phyloP scores from a whole-genome alignment of 2,888 invertebrate species.

The Agrenia bidenticulata region DNA sequence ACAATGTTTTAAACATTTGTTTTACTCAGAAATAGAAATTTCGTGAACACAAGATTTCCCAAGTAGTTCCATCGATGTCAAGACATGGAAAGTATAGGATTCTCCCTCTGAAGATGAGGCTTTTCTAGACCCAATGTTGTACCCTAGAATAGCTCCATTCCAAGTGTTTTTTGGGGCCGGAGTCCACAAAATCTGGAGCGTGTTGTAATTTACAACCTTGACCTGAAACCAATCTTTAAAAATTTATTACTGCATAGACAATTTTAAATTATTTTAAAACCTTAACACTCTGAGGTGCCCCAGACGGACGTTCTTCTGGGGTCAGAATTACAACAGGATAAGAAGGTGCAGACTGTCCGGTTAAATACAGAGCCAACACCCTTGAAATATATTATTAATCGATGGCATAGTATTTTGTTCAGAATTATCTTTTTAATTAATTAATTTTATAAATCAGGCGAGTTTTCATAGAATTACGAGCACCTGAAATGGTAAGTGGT shows the following conservation, averaged over 20 bases:
- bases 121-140: constrained; percentile 36
- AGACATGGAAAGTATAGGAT: constrained; percentile 29
- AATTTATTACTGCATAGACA: background rate
- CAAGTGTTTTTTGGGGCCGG: constrained; percentile 35
- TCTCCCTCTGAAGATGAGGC: constrained; percentile 27
- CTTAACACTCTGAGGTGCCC: constrained; percentile 30
- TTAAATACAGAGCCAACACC: constrained; percentile 27
- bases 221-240: constrained; percentile 26
- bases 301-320: constrained; percentile 32
- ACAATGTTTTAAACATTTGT: constrained; percentile 3
- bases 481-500: constrained; percentile 35
- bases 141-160: constrained; percentile 42
- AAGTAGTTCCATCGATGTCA: constrained; percentile 24
- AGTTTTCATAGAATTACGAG: too few relatives aligned
- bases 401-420: background rate
- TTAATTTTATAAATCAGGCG: too few relatives aligned
- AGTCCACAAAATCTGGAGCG: constrained; percentile 37
- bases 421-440: constrained; percentile 3
- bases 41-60: constrained; percentile 25
- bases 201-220: constrained; percentile 19
- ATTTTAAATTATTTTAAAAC: too few relatives aligned
- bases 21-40: constrained; percentile 35
- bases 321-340: constrained; percentile 31
- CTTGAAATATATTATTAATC: background rate
- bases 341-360: constrained; percentile 27